Evolutionary conservation across 2,113 vertebrate genomes (phyloP).

Genomic region (Ptilonorhynchus violaceus): DNA sequence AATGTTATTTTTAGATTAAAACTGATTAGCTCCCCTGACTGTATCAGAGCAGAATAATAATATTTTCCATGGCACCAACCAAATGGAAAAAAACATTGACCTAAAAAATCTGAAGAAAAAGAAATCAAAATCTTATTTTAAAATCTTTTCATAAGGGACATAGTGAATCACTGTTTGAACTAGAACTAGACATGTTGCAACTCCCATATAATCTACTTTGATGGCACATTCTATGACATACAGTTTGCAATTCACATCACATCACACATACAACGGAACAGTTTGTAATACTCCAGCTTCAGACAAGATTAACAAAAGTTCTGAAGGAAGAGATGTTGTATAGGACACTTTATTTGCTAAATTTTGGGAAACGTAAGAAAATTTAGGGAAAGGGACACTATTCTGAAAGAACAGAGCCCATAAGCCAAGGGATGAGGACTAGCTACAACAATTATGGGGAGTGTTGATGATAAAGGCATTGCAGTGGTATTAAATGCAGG

Average conservation of each 20-base stretch:
- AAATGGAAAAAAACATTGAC: slow-evolving; percentile 18
- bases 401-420: background rate
- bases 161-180: background rate
- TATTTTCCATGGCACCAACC: background rate
- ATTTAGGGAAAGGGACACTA: background rate
- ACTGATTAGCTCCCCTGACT: slow-evolving; percentile 5
- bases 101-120: background rate
- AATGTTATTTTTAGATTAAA: slow-evolving; percentile 22
- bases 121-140: background rate
- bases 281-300: background rate
- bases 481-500: background rate
- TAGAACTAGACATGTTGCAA: background rate
- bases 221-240: background rate
- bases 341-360: background rate
- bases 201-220: background rate
- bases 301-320: background rate
- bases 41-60: background rate
- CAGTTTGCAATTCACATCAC: background rate
- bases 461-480: background rate
- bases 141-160: background rate
- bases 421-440: background rate
- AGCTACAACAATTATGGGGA: background rate
- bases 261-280: background rate
- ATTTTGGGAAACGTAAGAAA: background rate
- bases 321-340: background rate